These are phyloP conservation scores for Chloropsis cyanopogon DNA, from an alignment of 2,113 vertebrate species.

Conservation along the genomic window DNA sequence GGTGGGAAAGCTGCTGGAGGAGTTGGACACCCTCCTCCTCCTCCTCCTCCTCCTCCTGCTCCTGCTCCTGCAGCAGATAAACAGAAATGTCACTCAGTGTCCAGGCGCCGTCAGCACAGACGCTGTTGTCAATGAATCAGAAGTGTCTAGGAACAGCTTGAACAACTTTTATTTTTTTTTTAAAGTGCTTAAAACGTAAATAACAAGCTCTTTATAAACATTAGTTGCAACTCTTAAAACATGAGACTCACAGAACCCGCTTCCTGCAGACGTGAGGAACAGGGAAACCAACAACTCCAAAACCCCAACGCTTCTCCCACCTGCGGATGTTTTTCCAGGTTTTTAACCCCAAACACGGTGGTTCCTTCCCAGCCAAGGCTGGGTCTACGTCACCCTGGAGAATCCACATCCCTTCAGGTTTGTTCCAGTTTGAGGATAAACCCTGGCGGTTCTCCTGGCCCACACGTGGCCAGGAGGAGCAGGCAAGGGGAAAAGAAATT, in stretches of 20 bases:
- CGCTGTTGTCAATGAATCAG: conserved; percentile 46
- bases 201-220: conserved; percentile 78
- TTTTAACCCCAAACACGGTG: not conserved
- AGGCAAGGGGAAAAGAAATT: not conserved
- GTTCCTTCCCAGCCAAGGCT: not conserved
- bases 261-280: not conserved
- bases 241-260: conserved; percentile 57
- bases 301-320: not conserved
- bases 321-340: not conserved
- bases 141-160: conserved; percentile 65
- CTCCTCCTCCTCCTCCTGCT: not conserved
- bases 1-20: not conserved
- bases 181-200: conserved; percentile 80
- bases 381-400: not conserved
- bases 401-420: not conserved
- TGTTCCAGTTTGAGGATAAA: conserved; percentile 4
- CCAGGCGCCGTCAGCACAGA: conserved; percentile 52
- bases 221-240: conserved; percentile 68
- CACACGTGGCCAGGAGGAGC: not conserved
- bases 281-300: not conserved
- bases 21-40: not conserved
- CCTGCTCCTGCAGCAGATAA: not conserved
- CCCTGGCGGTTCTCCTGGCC: not conserved
- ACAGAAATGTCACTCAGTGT: conserved; percentile 17
- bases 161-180: conserved; percentile 69